Evolutionary conservation across 2,113 vertebrate species (phyloP), one percentile per base, ranked within the genome.

Genomic region (Triplophysa siluroides): DNA sequence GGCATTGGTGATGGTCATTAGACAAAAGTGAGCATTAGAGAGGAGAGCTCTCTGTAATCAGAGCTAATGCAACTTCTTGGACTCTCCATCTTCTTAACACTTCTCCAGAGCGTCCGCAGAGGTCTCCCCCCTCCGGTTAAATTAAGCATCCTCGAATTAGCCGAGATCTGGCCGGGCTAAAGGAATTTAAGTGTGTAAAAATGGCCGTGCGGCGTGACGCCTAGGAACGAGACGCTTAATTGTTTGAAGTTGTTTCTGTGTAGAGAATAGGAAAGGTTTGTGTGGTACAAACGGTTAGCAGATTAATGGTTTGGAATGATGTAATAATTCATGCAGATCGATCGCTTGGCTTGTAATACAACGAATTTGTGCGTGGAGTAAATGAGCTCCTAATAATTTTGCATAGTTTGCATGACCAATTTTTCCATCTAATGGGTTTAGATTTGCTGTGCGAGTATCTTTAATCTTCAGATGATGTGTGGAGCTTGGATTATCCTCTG

Each of bases 11-110:
- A 66, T 84, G 73, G 68, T 60, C 60, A 84, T 81, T 70, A 78
- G 60, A 62, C 69, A 21, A 18, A 52, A 71, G 83, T 68, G 45
- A 54, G 74, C 69, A 84, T 81, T 63, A 81, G 70, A 52, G 61
- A 21, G 5, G 60, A 81, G 79, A 78, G 75, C 79, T 62, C 83
- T 81, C 58, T 65, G 76, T 84, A 84, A 81, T 79, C 64, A 81
- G 47, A 68, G 63, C 76, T 81, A 81, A 79, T 81, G 52, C 16
- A 62, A 13, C 41, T 61, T 78, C 69, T 66, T 69, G 58, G 73
- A 41, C 67, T 68, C 61, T 73, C 14, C 62, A 19, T 64, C 76
- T 21, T 78, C n/a, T 33, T 65, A 65, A 62, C 33, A 61, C 64
- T 68, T 76, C 60, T 23, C 64, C 43, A 12, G 56, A 56, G 61